Evolutionary conservation across 1,140 invertebrate species (phyloP), one percentile per base, ranked within the genome.

Genomic region (Drosophila dunni): DNA sequence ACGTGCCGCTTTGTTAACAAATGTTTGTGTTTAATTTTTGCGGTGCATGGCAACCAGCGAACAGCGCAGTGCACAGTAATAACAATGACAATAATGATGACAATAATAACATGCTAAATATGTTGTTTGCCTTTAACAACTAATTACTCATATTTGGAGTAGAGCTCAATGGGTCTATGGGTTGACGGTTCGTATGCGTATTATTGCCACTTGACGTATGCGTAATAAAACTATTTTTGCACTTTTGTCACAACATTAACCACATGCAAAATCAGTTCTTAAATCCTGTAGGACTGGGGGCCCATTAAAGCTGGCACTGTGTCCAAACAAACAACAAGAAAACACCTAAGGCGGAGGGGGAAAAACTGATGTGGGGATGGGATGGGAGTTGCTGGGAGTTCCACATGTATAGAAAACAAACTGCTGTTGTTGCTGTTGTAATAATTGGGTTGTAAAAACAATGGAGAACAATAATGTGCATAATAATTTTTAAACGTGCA

Each of bases 381-480:
- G 3, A n/a, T 4, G 3, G 11, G 29, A 13, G 29, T 24, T 38
- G 17, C 8, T 46, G 17, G 24, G 24, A 29, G 24, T 2, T 4
- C 0, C 3, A 5, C 6, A 20, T 29, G 4, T 29, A 29, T 29
- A 3, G 24, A 29, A 29, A 29, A 29, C 24, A 6, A 29, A 29
- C 2, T 33, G 24, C 11, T 24, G 7, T 6, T 24, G 42, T 38
- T 67, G 61, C 64, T 67, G 63, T 38, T 67, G 54, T 86, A 88
- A 86, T 89, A 89, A 89, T 83, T 89, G 84, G 84, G 77, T 74
- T 89, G 69, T 88, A 71, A 80, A 83, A 83, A 79, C 83, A 89
- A 89, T 88, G 84, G 80, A 79, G 73, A 81, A 74, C 83, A 82
- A 86, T 86, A 88, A 86, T 86, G 83, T 88, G 79, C 84, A 89